Conservation (phyloP, 2,113 vertebrate species). For the Cephalopterus ornatus region DNA sequence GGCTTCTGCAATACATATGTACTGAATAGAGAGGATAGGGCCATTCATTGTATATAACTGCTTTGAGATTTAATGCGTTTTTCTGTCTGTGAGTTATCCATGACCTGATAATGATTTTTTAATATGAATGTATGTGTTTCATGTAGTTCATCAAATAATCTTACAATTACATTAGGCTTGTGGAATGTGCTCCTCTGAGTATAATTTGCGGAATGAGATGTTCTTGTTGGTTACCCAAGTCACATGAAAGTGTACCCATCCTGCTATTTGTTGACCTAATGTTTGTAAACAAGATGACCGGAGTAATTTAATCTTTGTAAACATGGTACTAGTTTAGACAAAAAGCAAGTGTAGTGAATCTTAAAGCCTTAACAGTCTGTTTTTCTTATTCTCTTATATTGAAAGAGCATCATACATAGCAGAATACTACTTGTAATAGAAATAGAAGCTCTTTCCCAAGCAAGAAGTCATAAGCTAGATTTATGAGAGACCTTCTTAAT, state of each 20-base stretch:
- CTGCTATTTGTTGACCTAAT: background rate
- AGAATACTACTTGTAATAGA: background rate
- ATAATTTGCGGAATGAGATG: background rate
- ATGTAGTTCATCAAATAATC: constrained; percentile 20
- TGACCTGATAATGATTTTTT: constrained; percentile 44
- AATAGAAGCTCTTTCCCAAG: background rate
- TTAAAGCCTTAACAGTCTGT: background rate
- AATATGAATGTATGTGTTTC: background rate
- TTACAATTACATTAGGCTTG: background rate
- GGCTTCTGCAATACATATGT: background rate
- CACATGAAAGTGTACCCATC: background rate
- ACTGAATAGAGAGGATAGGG: background rate
- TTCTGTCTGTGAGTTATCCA: constrained; percentile 19
- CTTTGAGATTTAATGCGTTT: background rate
- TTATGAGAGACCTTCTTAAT: background rate
- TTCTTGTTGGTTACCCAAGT: background rate
- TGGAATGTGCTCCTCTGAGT: background rate
- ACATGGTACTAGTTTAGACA: background rate
- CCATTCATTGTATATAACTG: background rate
- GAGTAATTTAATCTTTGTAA: background rate
- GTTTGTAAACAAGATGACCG: background rate
- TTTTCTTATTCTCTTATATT: background rate
- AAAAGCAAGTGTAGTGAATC: background rate
- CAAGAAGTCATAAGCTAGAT: background rate
- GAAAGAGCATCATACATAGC: background rate